These are phyloP conservation scores for Amia ocellicauda DNA, from an alignment of 2,113 vertebrate genomes.

Conservation along the genomic window DNA sequence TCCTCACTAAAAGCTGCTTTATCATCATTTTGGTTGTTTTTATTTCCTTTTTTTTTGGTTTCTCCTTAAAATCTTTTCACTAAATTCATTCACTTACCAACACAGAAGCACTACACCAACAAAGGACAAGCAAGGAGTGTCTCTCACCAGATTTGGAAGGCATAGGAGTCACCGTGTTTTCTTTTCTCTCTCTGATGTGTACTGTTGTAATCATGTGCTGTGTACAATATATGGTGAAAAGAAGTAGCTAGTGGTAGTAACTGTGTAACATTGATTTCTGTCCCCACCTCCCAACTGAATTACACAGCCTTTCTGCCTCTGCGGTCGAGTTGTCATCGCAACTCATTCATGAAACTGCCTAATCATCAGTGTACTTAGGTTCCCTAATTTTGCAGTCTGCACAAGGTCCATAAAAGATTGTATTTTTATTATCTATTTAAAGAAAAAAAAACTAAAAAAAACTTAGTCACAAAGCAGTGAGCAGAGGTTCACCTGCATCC, in stretches of 20 bases:
- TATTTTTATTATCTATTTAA: conserved; percentile 99
- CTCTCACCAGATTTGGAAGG: conserved; percentile 71
- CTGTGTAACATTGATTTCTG: conserved; percentile 86
- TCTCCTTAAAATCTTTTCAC: conserved; percentile 53
- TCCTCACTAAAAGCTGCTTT: conserved; percentile 78
- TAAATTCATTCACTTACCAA: conserved; percentile 63
- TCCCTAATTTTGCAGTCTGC: conserved; percentile 84
- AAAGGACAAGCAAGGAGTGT: conserved; percentile 48
- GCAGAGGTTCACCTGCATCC: conserved; percentile 79
- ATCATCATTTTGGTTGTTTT: conserved; percentile 56
- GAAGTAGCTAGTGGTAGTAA: conserved; percentile 94
- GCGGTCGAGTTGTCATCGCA: conserved; percentile 69
- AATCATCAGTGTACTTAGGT: conserved; percentile 77
- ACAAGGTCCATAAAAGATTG: conserved; percentile 94
- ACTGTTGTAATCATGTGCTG: conserved; percentile 94
- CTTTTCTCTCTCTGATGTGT: conserved; percentile 71
- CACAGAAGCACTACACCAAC: conserved; percentile 83
- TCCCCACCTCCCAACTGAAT: conserved; percentile 66
- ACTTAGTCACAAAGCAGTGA: conserved; percentile 79
- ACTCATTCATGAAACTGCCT: conserved; percentile 77
- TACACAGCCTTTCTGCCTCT: conserved; percentile 75
- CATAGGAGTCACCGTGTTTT: conserved; percentile 68
- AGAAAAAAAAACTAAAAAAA: conserved; percentile 68
- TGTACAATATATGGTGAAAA: conserved; percentile 94
- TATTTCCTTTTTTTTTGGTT: conserved; percentile 33